A percentile compares a stretch with the other conserved stretches of the same genome.
Evolutionary conservation across 2,888 invertebrate genomes (phyloP).

Genomic region (Drosophila atroscutellata): DNA sequence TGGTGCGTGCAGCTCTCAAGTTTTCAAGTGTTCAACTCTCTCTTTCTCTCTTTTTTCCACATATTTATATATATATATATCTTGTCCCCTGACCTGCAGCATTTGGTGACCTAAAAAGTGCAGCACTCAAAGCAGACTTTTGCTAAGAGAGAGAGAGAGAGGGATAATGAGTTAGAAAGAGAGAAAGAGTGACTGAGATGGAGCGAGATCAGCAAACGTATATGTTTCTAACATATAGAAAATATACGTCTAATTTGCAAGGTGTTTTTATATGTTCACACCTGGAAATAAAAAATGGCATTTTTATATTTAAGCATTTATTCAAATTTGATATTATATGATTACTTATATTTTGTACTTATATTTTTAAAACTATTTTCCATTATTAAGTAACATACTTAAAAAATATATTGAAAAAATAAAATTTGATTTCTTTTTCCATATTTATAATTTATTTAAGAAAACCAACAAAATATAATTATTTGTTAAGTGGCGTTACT

Average conservation of each 20-base stretch:
- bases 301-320: background rate
- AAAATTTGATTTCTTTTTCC: too few relatives aligned
- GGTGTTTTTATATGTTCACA: too few relatives aligned
- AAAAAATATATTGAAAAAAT: too few relatives aligned
- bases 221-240: background rate
- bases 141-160: conserved; percentile 1
- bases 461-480: too few relatives aligned
- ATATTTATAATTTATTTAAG: too few relatives aligned
- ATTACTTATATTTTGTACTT: too few relatives aligned
- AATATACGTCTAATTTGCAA: fast-evolving
- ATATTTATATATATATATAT: background rate
- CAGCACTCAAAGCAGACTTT: conserved; percentile 23
- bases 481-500: too few relatives aligned
- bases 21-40: conserved; percentile 30
- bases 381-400: too few relatives aligned
- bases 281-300: too few relatives aligned
- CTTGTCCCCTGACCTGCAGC: conserved; percentile 7
- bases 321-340: background rate
- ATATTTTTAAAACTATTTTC: too few relatives aligned
- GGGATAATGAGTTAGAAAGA: background rate
- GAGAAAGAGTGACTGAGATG: background rate
- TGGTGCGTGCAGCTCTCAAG: conserved; percentile 64
- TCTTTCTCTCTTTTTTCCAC: background rate
- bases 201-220: background rate
- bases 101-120: conserved; percentile 9